Conservation (phyloP, 1,140 invertebrate genomes). For the Saxidomus purpurata region DNA sequence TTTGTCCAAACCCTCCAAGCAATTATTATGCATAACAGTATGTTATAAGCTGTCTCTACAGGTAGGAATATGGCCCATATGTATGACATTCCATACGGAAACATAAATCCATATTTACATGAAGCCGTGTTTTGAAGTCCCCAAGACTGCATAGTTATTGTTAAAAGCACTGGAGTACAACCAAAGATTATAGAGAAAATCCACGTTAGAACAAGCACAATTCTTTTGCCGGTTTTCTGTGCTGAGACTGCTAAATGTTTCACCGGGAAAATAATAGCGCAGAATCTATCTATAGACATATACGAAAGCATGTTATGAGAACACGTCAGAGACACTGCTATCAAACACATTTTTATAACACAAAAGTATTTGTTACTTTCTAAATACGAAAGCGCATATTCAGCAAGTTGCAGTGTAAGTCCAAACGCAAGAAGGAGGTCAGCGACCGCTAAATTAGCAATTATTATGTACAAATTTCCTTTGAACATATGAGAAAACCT, state of each 20-base stretch:
- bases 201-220: not conserved
- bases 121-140: not conserved
- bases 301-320: not conserved
- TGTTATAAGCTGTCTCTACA: not conserved
- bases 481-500: slow-evolving; percentile 30
- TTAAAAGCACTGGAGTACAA: not conserved
- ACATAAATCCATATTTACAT: not conserved
- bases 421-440: slow-evolving; percentile 39
- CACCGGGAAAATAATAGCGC: slow-evolving; percentile 49
- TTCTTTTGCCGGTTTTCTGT: not conserved
- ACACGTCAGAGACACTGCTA: not conserved
- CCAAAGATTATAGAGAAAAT: not conserved
- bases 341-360: not conserved
- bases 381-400: not conserved
- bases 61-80: not conserved
- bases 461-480: slow-evolving; percentile 11
- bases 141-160: not conserved
- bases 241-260: not conserved
- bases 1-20: not conserved
- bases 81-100: not conserved
- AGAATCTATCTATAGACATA: slow-evolving; percentile 44
- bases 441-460: slow-evolving; percentile 4
- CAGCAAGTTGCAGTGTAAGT: not conserved
- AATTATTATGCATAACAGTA: not conserved
- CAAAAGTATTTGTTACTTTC: not conserved